Evolutionary conservation across 92 coral and sea anemone genomes (phyloP), one percentile per base, ranked within the genome.

Genomic region (Nematostella vectensis): DNA sequence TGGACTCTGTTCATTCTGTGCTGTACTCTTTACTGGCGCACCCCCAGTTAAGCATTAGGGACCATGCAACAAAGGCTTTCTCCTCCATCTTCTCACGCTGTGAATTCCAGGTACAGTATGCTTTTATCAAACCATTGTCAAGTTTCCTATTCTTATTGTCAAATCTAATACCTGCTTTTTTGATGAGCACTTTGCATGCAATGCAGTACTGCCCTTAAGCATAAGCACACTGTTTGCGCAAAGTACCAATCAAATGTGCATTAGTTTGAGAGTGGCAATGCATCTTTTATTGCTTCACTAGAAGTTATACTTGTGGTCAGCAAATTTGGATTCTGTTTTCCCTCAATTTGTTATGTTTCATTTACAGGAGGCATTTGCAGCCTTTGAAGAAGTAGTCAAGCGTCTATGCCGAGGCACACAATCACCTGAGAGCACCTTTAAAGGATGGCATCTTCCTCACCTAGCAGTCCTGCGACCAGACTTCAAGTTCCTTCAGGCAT

Each of bases 41-140:
- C 39, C 79, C 96, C 33, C 99, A 93, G 62, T 80, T 93, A 27
- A 93, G 96, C 63, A 93, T 93, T 54, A 75, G 99, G 75, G 99
- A 87, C 55, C 99, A 87, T 29, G 83, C 96, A 8, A 87, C 99
- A 12, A 93, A 86, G 68, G 94, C 99, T 27, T 76, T 93, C 59
- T 87, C 99, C 52, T 89, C 99, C 4, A 87, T 93, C 37, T 72
- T 93, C 62, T 86, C 99, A 63, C 79, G 99, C 37, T 93, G 96
- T 56, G 96, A 87, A 67, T 87, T 82, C 49, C 96, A 93, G 99
- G 99, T 87, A 54, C 29, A 70, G n/a, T 3, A n/a, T 59, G 13
- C 18, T 31, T 23, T 27, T 13, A 9, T 11, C 18, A 11, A n/a
- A n/a, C n/a, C n/a, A n/a, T n/a, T n/a, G n/a, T n/a, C n/a, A n/a